phyloP scores from a whole-genome alignment of 2,888 invertebrate species.

The Diaprepes abbreviatus region DNA sequence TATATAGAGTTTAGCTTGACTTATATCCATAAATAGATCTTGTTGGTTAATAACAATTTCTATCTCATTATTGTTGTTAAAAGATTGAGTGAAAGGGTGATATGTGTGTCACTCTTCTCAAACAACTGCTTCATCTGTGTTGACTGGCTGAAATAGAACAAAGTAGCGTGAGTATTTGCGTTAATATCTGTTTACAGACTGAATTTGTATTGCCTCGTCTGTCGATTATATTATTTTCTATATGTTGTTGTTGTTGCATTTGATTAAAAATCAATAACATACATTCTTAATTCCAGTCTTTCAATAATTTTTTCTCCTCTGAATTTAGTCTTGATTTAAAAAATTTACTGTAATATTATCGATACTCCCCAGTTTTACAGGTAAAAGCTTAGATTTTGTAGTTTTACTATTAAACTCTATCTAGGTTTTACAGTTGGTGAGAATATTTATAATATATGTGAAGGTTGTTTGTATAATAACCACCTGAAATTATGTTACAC shows the following conservation, averaged over 20 bases:
- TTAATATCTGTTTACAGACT: not conserved
- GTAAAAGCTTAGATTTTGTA: slow-evolving; percentile 60
- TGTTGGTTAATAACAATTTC: slow-evolving; percentile 49
- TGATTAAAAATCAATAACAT: slow-evolving; percentile 32
- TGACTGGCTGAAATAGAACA: not conserved
- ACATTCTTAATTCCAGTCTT: slow-evolving; percentile 50
- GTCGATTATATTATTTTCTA: too few species aligned
- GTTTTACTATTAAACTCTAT: slow-evolving; percentile 60
- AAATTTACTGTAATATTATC: slow-evolving; percentile 55
- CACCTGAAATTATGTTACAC: slow-evolving; percentile 54
- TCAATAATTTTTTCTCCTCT: slow-evolving; percentile 53
- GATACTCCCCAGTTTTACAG: slow-evolving; percentile 55
- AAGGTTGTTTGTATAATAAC: slow-evolving; percentile 52
- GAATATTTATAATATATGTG: slow-evolving; percentile 62
- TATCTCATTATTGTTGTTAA: slow-evolving; percentile 49
- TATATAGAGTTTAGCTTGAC: slow-evolving; percentile 25
- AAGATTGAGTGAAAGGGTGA: slow-evolving; percentile 50
- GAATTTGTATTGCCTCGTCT: not conserved
- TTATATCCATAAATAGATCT: slow-evolving; percentile 38
- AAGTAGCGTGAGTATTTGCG: not conserved
- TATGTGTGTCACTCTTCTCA: slow-evolving; percentile 45
- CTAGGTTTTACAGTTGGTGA: slow-evolving; percentile 58
- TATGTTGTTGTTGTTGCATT: too few species aligned
- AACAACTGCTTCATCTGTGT: slow-evolving; percentile 37
- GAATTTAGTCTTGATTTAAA: slow-evolving; percentile 56